Evolutionary conservation across 2,797 vertebrate genomes (phyloP).

Genomic region (Rousettus madagascariensis): DNA sequence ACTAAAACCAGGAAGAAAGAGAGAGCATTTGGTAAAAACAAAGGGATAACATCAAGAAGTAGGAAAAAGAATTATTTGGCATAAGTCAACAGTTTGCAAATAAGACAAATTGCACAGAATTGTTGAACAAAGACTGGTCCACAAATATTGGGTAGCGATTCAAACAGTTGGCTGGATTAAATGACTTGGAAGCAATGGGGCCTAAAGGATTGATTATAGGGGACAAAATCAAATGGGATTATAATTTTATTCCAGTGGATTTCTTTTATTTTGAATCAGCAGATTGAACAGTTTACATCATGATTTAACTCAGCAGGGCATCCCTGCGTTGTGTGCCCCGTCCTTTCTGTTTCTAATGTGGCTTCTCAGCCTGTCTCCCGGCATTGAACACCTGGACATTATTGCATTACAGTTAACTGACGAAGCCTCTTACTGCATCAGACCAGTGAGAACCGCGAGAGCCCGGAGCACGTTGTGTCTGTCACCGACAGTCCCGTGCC

Average conservation of each 20-base stretch:
- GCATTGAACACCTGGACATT: neutral
- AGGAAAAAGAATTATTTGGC: neutral
- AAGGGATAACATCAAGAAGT: neutral
- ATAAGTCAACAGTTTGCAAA: neutral
- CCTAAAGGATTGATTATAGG: neutral
- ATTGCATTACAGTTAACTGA: neutral
- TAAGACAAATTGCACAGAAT: neutral
- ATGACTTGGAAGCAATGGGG: neutral
- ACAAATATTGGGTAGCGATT: neutral
- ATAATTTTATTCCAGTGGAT: neutral
- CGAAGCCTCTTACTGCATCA: neutral
- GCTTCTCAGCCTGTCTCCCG: neutral
- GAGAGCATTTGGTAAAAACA: neutral
- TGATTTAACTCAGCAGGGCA: neutral
- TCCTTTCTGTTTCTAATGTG: neutral
- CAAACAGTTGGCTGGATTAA: neutral
- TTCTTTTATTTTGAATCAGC: neutral
- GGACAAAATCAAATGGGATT: neutral
- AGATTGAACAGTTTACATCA: neutral
- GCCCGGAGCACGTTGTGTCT: fast-evolving
- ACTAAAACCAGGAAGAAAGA: neutral
- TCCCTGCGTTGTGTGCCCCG: neutral
- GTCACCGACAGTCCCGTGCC: no score
- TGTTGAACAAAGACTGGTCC: neutral
- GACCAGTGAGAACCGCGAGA: neutral